Evolutionary conservation across 2,888 invertebrate genomes (phyloP).

Genomic region (Pristionchus maxplancki): DNA sequence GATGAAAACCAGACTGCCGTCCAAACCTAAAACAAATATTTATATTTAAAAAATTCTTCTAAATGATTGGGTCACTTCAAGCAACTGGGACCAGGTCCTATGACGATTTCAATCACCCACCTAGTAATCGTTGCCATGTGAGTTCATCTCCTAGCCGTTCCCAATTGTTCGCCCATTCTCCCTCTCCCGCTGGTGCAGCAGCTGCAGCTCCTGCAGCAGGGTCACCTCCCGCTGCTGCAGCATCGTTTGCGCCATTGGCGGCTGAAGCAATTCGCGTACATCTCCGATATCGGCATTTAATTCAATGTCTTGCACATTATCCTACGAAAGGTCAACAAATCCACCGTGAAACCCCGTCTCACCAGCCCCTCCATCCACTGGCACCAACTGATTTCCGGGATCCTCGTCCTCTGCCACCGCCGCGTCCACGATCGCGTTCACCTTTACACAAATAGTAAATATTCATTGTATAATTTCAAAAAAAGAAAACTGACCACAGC

Average conservation of each 20-base stretch:
- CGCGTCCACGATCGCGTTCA: slow-evolving; percentile 33
- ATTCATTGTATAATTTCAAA: background rate
- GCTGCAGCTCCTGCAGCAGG: slow-evolving; percentile 12
- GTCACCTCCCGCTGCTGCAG: background rate
- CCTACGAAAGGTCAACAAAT: too few species aligned
- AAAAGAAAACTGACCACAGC: background rate
- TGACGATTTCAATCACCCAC: background rate
- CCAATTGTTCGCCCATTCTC: slow-evolving; percentile 78
- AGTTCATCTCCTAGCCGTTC: slow-evolving; percentile 94
- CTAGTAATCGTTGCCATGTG: slow-evolving; percentile 92
- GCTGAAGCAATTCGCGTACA: background rate
- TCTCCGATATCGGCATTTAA: background rate
- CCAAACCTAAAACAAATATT: too few species aligned
- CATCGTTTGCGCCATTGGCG: slow-evolving; percentile 46
- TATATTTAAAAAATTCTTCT: too few species aligned
- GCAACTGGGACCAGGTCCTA: background rate
- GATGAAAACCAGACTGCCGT: slow-evolving; percentile 95
- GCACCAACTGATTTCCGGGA: slow-evolving; percentile 25
- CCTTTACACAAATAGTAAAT: too few species aligned
- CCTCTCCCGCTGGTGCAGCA: slow-evolving; percentile 56
- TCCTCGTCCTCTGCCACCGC: slow-evolving; percentile 47
- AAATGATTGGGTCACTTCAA: too few species aligned
- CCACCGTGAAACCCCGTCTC: background rate
- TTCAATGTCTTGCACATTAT: background rate
- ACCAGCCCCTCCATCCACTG: slow-evolving; percentile 45